Base-by-base conservation (phyloP, 2,888 invertebrate species). In the Oligia strigilis region DNA sequence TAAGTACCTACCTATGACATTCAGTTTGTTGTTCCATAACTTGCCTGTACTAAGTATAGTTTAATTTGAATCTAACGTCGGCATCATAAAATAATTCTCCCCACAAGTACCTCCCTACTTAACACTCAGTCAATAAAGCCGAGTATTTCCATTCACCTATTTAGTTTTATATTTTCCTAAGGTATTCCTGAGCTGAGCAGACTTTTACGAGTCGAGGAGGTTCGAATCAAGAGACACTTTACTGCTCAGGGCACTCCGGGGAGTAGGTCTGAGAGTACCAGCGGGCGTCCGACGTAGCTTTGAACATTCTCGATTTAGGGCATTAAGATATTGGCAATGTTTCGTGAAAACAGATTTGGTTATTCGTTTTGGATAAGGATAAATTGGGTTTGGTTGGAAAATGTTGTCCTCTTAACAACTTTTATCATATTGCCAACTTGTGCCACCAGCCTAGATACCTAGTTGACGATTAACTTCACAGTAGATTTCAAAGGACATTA, bases 181-280 rank as follows among this genome's bases (percentile, higher is more conserved):
- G 69, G 79, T 81, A 82, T 81, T 82, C 70, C 84, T 87, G 89
- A 90, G 91, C 93, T 91, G 91, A 91, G 88, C 82, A 81, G 86
- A 91, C 86, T 92, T 94, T 93, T 93, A 92, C 91, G 93, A 93
- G 89, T 89, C 87, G 88, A 92, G 91, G 90, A 90, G 90, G 88
- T 92, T 91, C 88, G 92, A 93, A 92, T 92, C 92, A 92, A 93
- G 92, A 90, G 93, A 92, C 92, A 93, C 93, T 94, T 93, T 92
- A 92, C 92, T 92, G 92, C 90, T 92, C 92, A 93, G 91, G 92
- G 92, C 92, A 92, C 94, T 93, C 93, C 80, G 86, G 93, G 91
- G 94, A 90, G 90, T 86, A 85, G 83, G 86, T 88, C 89, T 91
- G 29, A 91, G 90, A 88, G 86, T n/a, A 74, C 82, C 85, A 55